Conservation (phyloP, 2,888 invertebrate genomes). For the Tenthredo livida region DNA sequence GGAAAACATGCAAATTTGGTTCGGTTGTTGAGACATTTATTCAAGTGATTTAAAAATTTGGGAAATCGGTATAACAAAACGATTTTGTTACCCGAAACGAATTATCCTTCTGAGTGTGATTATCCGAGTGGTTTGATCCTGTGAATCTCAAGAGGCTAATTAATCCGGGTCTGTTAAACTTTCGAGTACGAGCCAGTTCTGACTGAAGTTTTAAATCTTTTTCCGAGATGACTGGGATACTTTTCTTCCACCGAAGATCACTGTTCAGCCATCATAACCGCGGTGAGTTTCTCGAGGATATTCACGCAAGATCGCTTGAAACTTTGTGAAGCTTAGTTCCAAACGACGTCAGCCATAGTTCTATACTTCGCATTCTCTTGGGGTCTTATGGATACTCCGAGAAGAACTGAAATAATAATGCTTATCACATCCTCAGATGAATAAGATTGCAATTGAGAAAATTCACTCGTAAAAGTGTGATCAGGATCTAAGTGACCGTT, state of each 20-base stretch:
- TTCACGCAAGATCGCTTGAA: slow-evolving; percentile 14
- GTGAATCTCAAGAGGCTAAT: slow-evolving; percentile 1
- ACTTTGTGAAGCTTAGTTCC: neutral
- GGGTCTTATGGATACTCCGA: neutral
- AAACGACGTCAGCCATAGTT: neutral
- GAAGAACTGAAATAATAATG: neutral
- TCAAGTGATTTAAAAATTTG: neutral
- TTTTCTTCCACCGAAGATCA: slow-evolving; percentile 10
- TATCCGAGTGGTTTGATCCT: neutral
- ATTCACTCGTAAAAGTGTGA: neutral
- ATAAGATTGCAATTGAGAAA: neutral
- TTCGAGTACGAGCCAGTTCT: neutral
- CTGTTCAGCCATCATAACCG: slow-evolving; percentile 10
- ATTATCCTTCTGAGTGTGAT: neutral
- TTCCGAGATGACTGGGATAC: neutral
- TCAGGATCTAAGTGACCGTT: neutral
- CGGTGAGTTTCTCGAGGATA: neutral
- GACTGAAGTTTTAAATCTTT: neutral
- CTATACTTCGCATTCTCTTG: slow-evolving; percentile 8
- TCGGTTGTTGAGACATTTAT: too few species aligned
- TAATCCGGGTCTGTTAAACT: slow-evolving; percentile 1
- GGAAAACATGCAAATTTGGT: too few species aligned
- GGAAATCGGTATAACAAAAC: too few species aligned
- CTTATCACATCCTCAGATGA: too few species aligned
- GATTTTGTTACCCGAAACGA: too few species aligned